Evolutionary conservation across 2,888 invertebrate genomes (phyloP).

Genomic region (Scotopteryx bipunctaria): DNA sequence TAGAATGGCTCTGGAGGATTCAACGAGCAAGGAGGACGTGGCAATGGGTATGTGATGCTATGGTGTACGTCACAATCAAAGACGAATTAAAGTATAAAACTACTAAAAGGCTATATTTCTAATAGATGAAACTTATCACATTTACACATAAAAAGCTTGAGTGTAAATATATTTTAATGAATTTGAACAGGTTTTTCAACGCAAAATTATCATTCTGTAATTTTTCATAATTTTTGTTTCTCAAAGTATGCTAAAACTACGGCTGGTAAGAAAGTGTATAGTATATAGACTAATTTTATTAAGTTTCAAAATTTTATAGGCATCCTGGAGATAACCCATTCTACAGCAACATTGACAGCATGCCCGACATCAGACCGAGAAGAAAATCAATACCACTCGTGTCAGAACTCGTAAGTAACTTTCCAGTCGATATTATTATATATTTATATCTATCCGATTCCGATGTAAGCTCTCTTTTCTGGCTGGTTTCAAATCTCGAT

Average conservation of each 20-base stretch:
- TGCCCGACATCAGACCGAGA: conserved; percentile 98
- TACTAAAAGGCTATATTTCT: too few species aligned
- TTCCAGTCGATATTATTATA: conserved; percentile 36
- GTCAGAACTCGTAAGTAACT: conserved; percentile 97
- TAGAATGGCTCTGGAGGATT: conserved; percentile 93
- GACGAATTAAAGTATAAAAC: too few species aligned
- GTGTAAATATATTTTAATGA: too few species aligned
- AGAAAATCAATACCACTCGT: conserved; percentile 99
- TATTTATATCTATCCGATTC: conserved; percentile 50
- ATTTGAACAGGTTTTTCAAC: too few species aligned
- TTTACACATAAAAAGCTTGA: too few species aligned
- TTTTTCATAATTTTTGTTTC: too few species aligned
- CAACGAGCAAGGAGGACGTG: conserved; percentile 89
- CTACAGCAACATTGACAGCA: conserved; percentile 99
- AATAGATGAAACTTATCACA: too few species aligned
- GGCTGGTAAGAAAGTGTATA: conserved; percentile 1
- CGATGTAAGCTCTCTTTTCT: conserved; percentile 58
- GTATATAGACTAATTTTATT: neutral
- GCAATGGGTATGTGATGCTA: conserved; percentile 92
- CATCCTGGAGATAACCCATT: conserved; percentile 98
- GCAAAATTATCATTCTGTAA: too few species aligned
- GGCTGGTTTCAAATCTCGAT: conserved; percentile 62
- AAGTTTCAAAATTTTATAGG: conserved; percentile 66
- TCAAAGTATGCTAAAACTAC: neutral
- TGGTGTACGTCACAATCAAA: too few species aligned